Conservation (phyloP, 2,888 invertebrate genomes). For the Ctenicera cuprea region DNA sequence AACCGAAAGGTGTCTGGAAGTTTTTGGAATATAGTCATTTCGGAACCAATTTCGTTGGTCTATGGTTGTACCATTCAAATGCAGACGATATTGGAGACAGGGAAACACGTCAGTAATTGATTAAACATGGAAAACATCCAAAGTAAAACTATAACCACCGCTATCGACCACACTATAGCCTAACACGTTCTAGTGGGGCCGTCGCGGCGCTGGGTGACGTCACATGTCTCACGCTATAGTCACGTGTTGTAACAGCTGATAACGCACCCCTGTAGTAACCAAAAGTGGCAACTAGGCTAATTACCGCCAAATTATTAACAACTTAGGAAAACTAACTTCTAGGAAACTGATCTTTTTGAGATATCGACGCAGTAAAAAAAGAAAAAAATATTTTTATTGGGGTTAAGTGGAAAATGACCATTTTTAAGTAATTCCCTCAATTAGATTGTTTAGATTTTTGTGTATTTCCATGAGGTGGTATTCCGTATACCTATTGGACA, state of each 20-base stretch:
- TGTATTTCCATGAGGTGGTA: too few relatives aligned
- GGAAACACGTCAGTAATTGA: constrained; percentile 47
- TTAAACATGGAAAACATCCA: constrained; percentile 54
- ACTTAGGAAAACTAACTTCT: constrained; percentile 7
- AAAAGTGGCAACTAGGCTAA: constrained; percentile 45
- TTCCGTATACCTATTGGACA: too few relatives aligned
- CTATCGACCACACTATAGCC: constrained; percentile 59
- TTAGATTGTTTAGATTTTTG: too few relatives aligned
- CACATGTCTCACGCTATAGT: constrained; percentile 58
- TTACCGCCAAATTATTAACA: constrained; percentile 41
- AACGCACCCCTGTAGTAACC: constrained; percentile 48
- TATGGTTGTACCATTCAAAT: constrained; percentile 24
- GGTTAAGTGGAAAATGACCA: too few relatives aligned
- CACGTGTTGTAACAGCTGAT: constrained; percentile 61
- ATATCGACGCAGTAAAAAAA: neutral
- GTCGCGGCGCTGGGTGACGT: constrained; percentile 61
- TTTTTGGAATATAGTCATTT: neutral
- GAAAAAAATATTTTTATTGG: too few relatives aligned
- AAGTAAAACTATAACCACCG: constrained; percentile 52
- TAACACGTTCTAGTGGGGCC: constrained; percentile 56
- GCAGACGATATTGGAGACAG: constrained; percentile 26
- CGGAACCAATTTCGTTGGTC: constrained; percentile 4
- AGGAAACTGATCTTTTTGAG: neutral
- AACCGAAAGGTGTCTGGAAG: neutral
- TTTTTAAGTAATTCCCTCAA: too few relatives aligned